phyloP scores from a whole-genome alignment of 2,888 invertebrate genomes.

The Andricus curvator region DNA sequence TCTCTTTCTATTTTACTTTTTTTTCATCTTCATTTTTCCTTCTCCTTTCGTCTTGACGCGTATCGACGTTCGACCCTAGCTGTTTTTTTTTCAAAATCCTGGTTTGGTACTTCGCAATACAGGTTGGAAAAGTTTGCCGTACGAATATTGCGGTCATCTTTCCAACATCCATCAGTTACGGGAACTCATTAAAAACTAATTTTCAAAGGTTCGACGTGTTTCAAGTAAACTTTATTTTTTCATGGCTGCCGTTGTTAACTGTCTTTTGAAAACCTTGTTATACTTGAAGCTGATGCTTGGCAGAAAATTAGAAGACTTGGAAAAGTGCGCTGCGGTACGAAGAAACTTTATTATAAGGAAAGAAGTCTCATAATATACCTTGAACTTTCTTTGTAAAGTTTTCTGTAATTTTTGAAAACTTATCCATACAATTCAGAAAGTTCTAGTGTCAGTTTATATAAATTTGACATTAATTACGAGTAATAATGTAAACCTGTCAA shows the following conservation, averaged over 20 bases:
- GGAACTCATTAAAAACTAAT: conserved; percentile 29
- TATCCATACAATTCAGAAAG: background rate
- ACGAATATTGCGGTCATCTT: conserved; percentile 15
- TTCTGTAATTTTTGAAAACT: conserved; percentile 3
- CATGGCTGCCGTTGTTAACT: conserved; percentile 4
- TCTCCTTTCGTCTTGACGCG: conserved; percentile 15
- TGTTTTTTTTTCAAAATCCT: conserved; percentile 18
- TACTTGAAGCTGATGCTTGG: conserved; percentile 20
- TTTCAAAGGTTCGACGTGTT: conserved; percentile 8
- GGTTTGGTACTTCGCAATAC: conserved; percentile 22
- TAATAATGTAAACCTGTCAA: background rate
- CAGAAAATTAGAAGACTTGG: conserved; percentile 11
- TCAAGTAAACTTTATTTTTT: background rate
- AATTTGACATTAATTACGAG: background rate
- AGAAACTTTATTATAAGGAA: conserved; percentile 33
- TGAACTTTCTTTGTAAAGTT: background rate
- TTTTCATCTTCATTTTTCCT: conserved; percentile 12
- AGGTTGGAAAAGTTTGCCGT: conserved; percentile 14
- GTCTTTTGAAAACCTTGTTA: conserved; percentile 34
- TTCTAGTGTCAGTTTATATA: background rate
- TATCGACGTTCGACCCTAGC: conserved; percentile 17
- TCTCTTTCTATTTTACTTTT: conserved; percentile 22
- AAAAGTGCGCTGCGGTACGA: conserved; percentile 1
- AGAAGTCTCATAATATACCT: conserved; percentile 24
- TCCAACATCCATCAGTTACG: conserved; percentile 31